Percentiles rank a stretch among this genome's conserved stretches.
Conservation (phyloP, 2,888 invertebrate genomes). For the Ecliptopera silaceata region DNA sequence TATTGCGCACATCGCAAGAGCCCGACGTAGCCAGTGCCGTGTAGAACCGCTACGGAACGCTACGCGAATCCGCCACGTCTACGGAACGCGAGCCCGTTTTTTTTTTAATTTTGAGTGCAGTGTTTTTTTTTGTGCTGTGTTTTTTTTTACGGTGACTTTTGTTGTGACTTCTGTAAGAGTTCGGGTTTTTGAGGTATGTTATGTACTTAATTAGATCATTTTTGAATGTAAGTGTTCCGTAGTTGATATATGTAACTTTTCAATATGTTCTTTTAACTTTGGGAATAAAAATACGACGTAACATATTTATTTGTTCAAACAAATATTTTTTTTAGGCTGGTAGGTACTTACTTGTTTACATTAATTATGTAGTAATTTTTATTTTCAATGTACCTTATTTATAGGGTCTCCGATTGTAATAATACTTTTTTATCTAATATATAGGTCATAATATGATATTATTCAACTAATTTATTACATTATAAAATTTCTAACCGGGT, state of each 20-base stretch:
- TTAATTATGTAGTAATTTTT: too few relatives aligned
- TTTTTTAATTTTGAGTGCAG: slow-evolving; percentile 17
- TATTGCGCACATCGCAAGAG: slow-evolving; percentile 51
- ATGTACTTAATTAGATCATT: not conserved
- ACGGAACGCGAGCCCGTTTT: slow-evolving; percentile 46
- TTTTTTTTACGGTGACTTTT: slow-evolving; percentile 9
- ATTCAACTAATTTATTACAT: too few relatives aligned
- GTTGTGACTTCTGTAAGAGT: not conserved
- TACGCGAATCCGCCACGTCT: slow-evolving; percentile 48
- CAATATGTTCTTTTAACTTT: too few relatives aligned
- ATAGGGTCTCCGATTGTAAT: too few relatives aligned
- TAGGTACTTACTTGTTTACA: too few relatives aligned
- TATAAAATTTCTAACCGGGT: too few relatives aligned
- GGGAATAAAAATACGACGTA: too few relatives aligned
- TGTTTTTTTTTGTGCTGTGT: slow-evolving; percentile 15
- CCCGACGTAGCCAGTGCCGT: slow-evolving; percentile 56
- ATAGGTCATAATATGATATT: too few relatives aligned
- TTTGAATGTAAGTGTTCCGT: not conserved
- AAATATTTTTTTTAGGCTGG: too few relatives aligned
- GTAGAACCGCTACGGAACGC: slow-evolving; percentile 55
- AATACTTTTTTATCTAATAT: too few relatives aligned
- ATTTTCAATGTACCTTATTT: too few relatives aligned
- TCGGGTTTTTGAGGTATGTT: slow-evolving; percentile 6
- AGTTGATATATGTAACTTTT: not conserved
- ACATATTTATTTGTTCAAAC: too few relatives aligned